These are phyloP conservation scores for Mus musculus DNA, from an alignment of 2,113 vertebrate species.

Conservation along the genomic window GRCm39 chr4:100142501-100143000, in stretches of 20 bases:
- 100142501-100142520: background rate
- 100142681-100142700: background rate
- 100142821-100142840: slow-evolving; percentile 74
- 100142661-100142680: background rate
- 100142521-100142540: background rate
- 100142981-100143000: slow-evolving; percentile 13
- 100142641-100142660: background rate
- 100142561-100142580: background rate
- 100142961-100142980: slow-evolving; percentile 55
- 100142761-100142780: slow-evolving; percentile 60
- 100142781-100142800: slow-evolving; percentile 74
- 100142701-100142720: background rate
- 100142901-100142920: slow-evolving; percentile 18
- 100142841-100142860: slow-evolving; percentile 39
- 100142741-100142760: slow-evolving; percentile 40
- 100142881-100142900: slow-evolving; percentile 61
- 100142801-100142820: slow-evolving; percentile 67
- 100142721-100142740: background rate
- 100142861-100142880: slow-evolving; percentile 71
- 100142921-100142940: slow-evolving; percentile 18
- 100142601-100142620: background rate
- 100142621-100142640: background rate
- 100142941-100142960: slow-evolving; percentile 46
- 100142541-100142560: background rate
- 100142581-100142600: background rate